Base-by-base conservation (phyloP, 2,797 vertebrate genomes). In the Melanotaenia pygmaea region DNA sequence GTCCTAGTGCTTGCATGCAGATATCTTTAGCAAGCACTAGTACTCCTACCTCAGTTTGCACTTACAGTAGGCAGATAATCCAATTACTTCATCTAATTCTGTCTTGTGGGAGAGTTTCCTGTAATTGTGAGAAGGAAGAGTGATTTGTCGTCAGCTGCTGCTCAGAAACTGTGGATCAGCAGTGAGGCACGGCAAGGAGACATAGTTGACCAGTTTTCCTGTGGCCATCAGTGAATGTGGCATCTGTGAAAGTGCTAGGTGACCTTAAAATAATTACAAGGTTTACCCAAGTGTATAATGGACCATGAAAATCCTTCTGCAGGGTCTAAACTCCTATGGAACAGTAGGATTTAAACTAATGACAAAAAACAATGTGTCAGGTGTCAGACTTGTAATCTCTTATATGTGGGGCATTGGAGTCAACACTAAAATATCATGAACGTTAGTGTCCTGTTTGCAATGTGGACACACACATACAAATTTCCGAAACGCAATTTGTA, bases 61-160 rank as follows among this genome's bases (percentile, higher is more conserved):
- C 83, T 88, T 88, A 70, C 47, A 30, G 14, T 51, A 89, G 80
- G 83, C 65, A 70, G 79, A 74, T 95, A 94, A 95, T 93, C 93
- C 83, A 91, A 91, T 94, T 93, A 94, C 82, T 83, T 89, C 67
- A 74, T 90, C 93, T 94, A 94, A 94, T 93, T 94, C 82, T 86
- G 89, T 90, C 84, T 86, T 85, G 75, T 86, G 86, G 74, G 81
- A 77, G 88, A 84, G 86, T 90, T 90, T 91, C 88, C 83, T 93
- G 85, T 90, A 73, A 83, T 79, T 82, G 66, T 61, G 79, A 84
- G 76, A 70, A 80, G 76, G 61, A 71, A 80, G 83, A 90, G 79
- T 84, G 85, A 88, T 85, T 80, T 85, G 70, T 81, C 69, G 81
- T 88, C 72, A 80, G 77, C 74, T 81, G 71, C 65, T 74, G 69